A percentile compares a stretch with the other conserved stretches of the same genome.
phyloP scores from a whole-genome alignment of 2,113 vertebrate species.

The Crotalus helleri region DNA sequence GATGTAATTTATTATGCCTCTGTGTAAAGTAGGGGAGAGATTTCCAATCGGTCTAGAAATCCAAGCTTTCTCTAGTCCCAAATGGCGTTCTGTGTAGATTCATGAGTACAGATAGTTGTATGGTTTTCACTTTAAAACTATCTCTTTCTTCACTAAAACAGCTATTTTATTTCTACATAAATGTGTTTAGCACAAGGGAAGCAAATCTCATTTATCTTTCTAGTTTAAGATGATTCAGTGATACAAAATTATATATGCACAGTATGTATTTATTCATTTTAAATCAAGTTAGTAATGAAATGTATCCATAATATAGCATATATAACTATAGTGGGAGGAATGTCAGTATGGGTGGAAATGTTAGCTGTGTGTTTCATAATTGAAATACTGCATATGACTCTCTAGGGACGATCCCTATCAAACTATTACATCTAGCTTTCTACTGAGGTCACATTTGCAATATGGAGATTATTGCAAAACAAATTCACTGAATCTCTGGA shows the following conservation, averaged over 20 bases:
- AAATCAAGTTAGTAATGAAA: background rate
- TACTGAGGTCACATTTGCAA: background rate
- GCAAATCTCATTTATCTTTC: background rate
- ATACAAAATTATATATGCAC: background rate
- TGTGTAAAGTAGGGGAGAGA: background rate
- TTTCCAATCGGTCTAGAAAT: background rate
- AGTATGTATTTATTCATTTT: background rate
- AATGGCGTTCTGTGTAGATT: background rate
- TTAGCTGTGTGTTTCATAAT: background rate
- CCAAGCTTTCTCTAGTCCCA: background rate
- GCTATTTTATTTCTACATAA: background rate
- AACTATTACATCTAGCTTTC: background rate
- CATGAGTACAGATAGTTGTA: background rate
- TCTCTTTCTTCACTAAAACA: background rate
- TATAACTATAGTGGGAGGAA: background rate
- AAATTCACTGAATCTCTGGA: background rate
- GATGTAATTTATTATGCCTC: background rate
- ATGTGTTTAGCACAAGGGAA: background rate
- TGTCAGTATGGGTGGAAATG: background rate
- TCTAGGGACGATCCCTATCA: background rate
- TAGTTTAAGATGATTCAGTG: background rate
- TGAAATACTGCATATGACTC: background rate
- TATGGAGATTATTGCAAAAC: background rate
- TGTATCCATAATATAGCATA: background rate
- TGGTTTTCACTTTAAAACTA: background rate